Conservation (phyloP, 2,888 invertebrate species). For the Amorpha juglandis region DNA sequence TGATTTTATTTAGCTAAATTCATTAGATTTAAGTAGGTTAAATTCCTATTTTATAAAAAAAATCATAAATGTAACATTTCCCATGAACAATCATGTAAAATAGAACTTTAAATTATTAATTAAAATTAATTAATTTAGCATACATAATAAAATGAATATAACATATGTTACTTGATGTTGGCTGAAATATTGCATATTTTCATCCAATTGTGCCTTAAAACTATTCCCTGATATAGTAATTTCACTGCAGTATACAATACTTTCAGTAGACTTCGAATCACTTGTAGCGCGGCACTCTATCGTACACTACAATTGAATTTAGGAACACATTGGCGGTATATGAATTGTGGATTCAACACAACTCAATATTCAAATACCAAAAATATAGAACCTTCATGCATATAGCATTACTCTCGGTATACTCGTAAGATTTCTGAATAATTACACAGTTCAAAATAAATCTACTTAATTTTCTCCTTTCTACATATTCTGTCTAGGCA, state of each 20-base stretch:
- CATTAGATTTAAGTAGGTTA: no score
- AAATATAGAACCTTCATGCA: slow-evolving; percentile 1
- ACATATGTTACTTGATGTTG: no score
- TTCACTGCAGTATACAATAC: not conserved
- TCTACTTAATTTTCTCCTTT: not conserved
- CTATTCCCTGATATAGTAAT: not conserved
- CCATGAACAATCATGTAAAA: no score
- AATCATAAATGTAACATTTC: no score
- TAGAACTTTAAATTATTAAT: no score
- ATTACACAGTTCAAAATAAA: not conserved
- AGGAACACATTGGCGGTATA: slow-evolving; percentile 24
- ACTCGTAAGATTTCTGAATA: not conserved
- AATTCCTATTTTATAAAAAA: no score
- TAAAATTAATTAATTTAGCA: no score
- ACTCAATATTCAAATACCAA: slow-evolving; percentile 10
- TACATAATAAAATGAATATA: no score
- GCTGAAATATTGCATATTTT: no score
- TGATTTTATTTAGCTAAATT: no score
- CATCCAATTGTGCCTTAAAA: slow-evolving; percentile 3
- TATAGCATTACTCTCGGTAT: not conserved
- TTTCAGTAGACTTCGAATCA: not conserved
- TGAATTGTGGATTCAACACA: slow-evolving; percentile 16
- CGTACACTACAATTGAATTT: slow-evolving; percentile 15
- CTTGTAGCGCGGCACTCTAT: not conserved
- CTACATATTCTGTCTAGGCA: slow-evolving; percentile 4